These are phyloP conservation scores for Drosophila punjabiensis DNA, from an alignment of 1,140 invertebrate species.

Conservation along the genomic window DNA sequence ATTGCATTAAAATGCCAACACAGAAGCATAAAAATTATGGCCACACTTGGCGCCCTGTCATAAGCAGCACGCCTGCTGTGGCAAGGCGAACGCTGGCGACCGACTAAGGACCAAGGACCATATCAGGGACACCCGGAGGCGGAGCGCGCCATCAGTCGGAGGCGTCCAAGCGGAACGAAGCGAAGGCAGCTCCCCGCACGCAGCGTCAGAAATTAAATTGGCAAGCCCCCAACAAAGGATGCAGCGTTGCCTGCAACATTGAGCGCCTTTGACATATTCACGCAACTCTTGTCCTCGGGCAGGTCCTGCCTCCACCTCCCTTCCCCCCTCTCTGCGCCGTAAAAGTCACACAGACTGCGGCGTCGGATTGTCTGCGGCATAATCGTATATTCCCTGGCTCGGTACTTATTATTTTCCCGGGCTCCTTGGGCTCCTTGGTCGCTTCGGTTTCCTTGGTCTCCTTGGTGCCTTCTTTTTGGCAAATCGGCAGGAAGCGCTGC, in stretches of 20 bases:
- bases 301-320: conserved; percentile 13
- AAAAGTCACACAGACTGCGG: conserved; percentile 37
- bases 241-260: conserved; percentile 72
- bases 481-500: conserved; percentile 79
- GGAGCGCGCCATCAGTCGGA: conserved; percentile 64
- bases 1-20: conserved; percentile 83
- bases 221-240: conserved; percentile 75
- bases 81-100: conserved; percentile 15
- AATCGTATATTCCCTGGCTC: conserved; percentile 76
- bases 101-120: conserved; percentile 24
- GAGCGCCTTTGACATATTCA: conserved; percentile 83
- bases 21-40: conserved; percentile 83
- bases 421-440: conserved; percentile 7
- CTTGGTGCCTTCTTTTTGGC: conserved; percentile 74
- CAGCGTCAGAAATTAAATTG: conserved; percentile 83
- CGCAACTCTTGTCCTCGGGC: conserved; percentile 66
- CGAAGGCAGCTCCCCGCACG: conserved; percentile 69
- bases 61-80: conserved; percentile 80
- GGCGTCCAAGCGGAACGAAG: conserved; percentile 83
- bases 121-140: conserved; percentile 18
- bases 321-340: conserved; percentile 3
- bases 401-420: conserved; percentile 74
- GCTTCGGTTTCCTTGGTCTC: conserved; percentile 5
- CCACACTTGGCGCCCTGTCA: conserved; percentile 76
- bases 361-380: conserved; percentile 78